Evolutionary conservation across 2,888 invertebrate genomes (phyloP).

Genomic region (Xestia ashworthii): DNA sequence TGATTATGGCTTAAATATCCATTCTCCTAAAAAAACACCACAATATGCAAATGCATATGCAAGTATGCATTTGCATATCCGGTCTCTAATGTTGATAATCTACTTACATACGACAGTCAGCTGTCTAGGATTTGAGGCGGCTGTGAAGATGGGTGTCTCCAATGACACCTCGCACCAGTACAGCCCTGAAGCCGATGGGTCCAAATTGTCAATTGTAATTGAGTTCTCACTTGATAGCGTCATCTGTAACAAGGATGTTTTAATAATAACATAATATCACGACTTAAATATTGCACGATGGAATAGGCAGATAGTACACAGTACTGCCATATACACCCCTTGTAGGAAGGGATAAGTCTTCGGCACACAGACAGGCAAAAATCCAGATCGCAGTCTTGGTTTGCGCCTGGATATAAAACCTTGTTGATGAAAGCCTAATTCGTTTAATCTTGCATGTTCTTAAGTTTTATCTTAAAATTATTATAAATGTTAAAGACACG

Average conservation of each 20-base stretch:
- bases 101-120: slow-evolving; percentile 95
- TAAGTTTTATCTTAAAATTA: not conserved
- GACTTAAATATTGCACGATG: not conserved
- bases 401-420: too few species aligned
- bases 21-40: too few species aligned
- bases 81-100: not conserved
- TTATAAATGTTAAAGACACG: not conserved
- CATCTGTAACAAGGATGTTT: slow-evolving; percentile 78
- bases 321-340: not conserved
- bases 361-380: too few species aligned
- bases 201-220: slow-evolving; percentile 93
- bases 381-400: not conserved
- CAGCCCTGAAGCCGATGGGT: slow-evolving; percentile 94
- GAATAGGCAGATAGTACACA: not conserved
- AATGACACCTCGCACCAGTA: slow-evolving; percentile 96
- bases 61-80: too few species aligned
- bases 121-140: slow-evolving; percentile 94
- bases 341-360: not conserved
- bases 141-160: slow-evolving; percentile 95
- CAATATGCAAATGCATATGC: too few species aligned
- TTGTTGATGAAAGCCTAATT: not conserved
- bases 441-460: not conserved
- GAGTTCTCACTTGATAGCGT: slow-evolving; percentile 87
- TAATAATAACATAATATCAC: not conserved
- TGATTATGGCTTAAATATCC: too few species aligned